These are phyloP conservation scores for Coendou prehensilis DNA, from an alignment of 2,797 vertebrate genomes.

Conservation along the genomic window DNA sequence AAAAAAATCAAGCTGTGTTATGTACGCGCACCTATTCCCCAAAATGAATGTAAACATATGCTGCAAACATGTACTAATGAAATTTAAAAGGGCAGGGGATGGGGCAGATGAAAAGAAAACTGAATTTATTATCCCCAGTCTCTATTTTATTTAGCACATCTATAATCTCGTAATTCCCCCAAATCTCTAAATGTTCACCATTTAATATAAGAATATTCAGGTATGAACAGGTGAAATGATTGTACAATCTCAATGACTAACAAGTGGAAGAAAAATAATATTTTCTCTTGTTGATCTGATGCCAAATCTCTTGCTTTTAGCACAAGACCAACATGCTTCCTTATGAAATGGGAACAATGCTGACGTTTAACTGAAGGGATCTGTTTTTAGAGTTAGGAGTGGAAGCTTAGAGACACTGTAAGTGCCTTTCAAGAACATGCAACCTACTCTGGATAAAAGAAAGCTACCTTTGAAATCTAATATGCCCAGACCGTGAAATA, in stretches of 20 bases:
- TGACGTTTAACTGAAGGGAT: background rate
- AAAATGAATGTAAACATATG: background rate
- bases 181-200: background rate
- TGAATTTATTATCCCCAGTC: background rate
- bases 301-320: constrained; percentile 17
- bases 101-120: background rate
- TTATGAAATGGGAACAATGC: background rate
- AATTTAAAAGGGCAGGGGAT: background rate
- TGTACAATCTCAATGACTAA: background rate
- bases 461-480: background rate
- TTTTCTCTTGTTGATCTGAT: background rate
- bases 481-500: background rate
- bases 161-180: background rate
- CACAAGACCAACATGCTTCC: background rate
- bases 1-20: background rate
- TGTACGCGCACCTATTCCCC: background rate
- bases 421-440: background rate
- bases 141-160: background rate
- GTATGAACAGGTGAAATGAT: background rate
- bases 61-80: background rate
- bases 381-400: background rate
- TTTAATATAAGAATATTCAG: background rate
- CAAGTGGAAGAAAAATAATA: background rate
- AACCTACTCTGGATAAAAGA: background rate
- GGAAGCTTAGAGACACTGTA: background rate